Evolutionary conservation across 2,113 vertebrate species (phyloP).

Genomic region (Orycteropus afer): DNA sequence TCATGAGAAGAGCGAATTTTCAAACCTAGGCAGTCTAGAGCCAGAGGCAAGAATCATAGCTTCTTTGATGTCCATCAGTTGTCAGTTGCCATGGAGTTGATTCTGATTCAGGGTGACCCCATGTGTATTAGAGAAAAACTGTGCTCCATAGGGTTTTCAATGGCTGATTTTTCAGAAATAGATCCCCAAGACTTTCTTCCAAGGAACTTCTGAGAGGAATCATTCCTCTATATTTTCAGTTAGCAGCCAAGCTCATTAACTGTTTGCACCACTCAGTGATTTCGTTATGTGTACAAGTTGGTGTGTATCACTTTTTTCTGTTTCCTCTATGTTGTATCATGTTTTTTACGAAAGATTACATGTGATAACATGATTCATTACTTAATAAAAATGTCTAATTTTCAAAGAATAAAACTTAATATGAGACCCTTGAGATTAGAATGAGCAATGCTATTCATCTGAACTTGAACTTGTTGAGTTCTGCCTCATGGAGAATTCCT

Average conservation of each 20-base stretch:
- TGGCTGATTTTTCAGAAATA: not conserved
- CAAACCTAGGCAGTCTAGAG: not conserved
- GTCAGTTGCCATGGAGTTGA: not conserved
- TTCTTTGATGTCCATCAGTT: not conserved
- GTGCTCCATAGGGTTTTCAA: not conserved
- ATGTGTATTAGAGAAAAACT: not conserved
- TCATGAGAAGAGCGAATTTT: not conserved
- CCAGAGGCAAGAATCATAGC: not conserved
- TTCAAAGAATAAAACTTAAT: slow-evolving; percentile 10
- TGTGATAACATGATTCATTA: not conserved
- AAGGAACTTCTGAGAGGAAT: not conserved
- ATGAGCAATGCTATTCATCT: not conserved
- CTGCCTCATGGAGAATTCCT: not conserved
- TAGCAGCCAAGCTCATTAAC: not conserved
- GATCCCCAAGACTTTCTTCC: not conserved
- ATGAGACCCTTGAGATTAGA: slow-evolving; percentile 1
- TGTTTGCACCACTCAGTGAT: not conserved
- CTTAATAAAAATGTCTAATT: not conserved
- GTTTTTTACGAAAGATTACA: not conserved
- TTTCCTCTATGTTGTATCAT: slow-evolving; percentile 4
- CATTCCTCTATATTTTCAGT: not conserved
- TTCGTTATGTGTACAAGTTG: not conserved
- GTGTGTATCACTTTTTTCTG: not conserved
- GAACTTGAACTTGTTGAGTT: not conserved
- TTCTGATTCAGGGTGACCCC: not conserved